These are phyloP conservation scores for Pogoniulus pusillus DNA, from an alignment of 2,797 vertebrate species.

Conservation along the genomic window DNA sequence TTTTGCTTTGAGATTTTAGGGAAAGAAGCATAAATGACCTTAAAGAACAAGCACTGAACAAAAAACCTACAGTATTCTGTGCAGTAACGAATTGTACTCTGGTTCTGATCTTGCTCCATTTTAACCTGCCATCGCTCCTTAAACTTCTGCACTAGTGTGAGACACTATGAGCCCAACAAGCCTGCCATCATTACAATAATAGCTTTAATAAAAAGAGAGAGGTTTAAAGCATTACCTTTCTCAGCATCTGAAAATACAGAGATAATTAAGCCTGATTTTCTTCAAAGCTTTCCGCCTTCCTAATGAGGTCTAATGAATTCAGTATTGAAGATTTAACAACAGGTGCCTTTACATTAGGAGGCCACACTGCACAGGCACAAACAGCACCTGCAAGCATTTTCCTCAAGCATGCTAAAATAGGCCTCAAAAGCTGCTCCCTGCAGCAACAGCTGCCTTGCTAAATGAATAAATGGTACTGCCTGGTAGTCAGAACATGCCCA, in stretches of 20 bases:
- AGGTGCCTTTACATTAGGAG: background rate
- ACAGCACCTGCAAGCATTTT: background rate
- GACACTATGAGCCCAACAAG: background rate
- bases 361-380: background rate
- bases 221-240: background rate
- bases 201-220: background rate
- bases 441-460: background rate
- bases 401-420: background rate
- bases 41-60: background rate
- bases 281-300: background rate
- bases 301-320: conserved; percentile 20
- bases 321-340: background rate
- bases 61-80: background rate
- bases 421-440: background rate
- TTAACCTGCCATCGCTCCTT: background rate
- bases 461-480: background rate
- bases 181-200: background rate
- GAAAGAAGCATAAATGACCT: background rate
- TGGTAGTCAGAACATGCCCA: background rate
- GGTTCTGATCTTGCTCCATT: background rate
- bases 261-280: conserved; percentile 21
- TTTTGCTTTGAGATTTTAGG: background rate
- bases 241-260: background rate
- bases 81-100: background rate
- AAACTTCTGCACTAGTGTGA: background rate